Base-by-base conservation (phyloP, 2,888 invertebrate species). In the Macaria notata region DNA sequence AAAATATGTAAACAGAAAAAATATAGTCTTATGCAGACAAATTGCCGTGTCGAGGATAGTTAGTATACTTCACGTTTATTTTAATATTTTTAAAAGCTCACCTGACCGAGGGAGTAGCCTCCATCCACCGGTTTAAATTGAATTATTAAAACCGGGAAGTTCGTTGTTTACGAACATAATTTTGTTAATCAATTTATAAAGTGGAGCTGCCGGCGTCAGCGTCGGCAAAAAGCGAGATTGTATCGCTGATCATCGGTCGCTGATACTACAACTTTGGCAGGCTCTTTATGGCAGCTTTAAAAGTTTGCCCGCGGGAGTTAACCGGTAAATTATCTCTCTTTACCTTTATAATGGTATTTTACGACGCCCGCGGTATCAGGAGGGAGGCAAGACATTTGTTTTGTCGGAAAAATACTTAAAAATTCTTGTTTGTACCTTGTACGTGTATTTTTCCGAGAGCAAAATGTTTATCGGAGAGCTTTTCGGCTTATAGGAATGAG, bases 161-260 rank as follows among this genome's bases (percentile, higher is more conserved):
- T 61, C 49, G 46, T 59, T 52, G 55, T 62, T 63, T 54, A 57
- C 59, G 49, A 56, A 61, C 51, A 61, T 62, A 61, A 64, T 61
- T 63, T 62, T 57, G 56, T 59, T 58, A 59, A 62, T 67, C 62
- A 63, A 61, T 63, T 62, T 60, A 60, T 52, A 60, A 56, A 54
- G 54, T 60, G 49, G 49, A 50, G 54, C 47, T 39, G 54, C 43
- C 45, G 57, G 56, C 46, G 54, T 41, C 45, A 56, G 56, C 46
- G 54, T 41, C 45, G 49, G 59, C 45, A 41, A 41, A 43, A 44
- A 49, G 53, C 49, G 9, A 54, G 63, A 63, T 65, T 67, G 7
- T 36, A 68, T 71, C 64, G 62, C 58, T 63, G 62, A 69, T 71
- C 64, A 64, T 57, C 51, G 59, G 62, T 56, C 61, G 65, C 60